Percentiles rank a stretch among this genome's conserved stretches.
These are phyloP conservation scores for Drosophila azteca DNA, from an alignment of 1,140 invertebrate species.

Conservation along the genomic window DNA sequence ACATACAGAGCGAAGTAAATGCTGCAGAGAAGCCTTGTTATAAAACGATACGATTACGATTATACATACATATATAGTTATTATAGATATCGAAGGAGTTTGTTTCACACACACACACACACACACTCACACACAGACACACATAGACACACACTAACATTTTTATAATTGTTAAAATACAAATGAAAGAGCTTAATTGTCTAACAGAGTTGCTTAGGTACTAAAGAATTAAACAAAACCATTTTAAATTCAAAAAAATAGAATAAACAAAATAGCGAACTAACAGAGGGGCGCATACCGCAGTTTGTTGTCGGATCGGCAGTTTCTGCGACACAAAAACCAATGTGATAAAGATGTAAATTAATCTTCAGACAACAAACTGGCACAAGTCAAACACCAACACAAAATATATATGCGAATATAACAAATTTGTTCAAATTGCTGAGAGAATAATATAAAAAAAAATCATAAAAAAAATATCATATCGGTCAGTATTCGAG, in stretches of 20 bases:
- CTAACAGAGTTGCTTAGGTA: conserved; percentile 40
- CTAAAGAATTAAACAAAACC: conserved; percentile 58
- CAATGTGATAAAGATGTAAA: conserved; percentile 44
- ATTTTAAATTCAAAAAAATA: conserved; percentile 20
- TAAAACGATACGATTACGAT: conserved; percentile 44
- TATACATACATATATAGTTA: conserved; percentile 22
- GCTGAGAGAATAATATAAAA: conserved; percentile 33
- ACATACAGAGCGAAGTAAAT: conserved; percentile 20
- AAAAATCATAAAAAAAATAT: conserved; percentile 41
- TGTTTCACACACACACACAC: conserved; percentile 19
- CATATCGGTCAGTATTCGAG: conserved; percentile 80
- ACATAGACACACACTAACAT: conserved; percentile 35
- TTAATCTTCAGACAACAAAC: conserved; percentile 42
- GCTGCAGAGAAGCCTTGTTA: conserved; percentile 56
- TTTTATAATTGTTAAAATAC: conserved; percentile 50
- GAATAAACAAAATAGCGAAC: too few species aligned
- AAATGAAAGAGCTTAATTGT: conserved; percentile 45
- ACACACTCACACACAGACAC: conserved; percentile 17
- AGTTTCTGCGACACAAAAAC: conserved; percentile 47
- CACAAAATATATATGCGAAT: conserved; percentile 55
- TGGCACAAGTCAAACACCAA: conserved; percentile 42
- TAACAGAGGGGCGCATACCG: too few species aligned
- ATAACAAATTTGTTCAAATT: conserved; percentile 51
- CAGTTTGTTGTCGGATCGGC: conserved; percentile 36
- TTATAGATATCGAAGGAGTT: conserved; percentile 33